Evolutionary conservation across 1,140 invertebrate genomes (phyloP).

Genomic region (Lasioglossum baleicum): DNA sequence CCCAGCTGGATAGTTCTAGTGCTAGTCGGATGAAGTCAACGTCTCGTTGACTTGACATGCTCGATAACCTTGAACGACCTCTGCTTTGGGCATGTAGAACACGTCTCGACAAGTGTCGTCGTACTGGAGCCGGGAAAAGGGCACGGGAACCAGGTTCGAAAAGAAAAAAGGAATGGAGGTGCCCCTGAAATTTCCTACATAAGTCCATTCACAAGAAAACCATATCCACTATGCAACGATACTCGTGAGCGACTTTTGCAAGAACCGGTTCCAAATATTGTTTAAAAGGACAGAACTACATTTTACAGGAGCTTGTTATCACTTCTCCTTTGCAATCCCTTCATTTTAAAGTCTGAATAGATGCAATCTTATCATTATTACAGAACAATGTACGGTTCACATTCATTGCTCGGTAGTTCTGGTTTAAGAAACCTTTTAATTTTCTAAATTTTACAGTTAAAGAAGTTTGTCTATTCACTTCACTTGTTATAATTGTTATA

Average conservation of each 20-base stretch:
- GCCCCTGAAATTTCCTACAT: conserved; percentile 28
- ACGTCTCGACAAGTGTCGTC: conserved; percentile 11
- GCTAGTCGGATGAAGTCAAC: background rate
- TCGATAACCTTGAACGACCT: conserved; percentile 12
- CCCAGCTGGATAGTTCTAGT: too few relatives aligned
- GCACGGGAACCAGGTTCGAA: background rate
- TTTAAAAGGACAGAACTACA: conserved; percentile 10
- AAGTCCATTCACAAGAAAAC: conserved; percentile 14
- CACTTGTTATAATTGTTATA: too few relatives aligned
- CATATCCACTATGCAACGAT: background rate
- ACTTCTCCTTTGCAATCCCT: background rate
- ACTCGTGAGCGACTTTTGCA: background rate
- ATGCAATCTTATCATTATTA: too few relatives aligned
- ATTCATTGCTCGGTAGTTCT: too few relatives aligned
- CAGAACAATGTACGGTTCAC: too few relatives aligned
- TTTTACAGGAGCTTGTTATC: background rate
- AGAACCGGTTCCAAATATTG: conserved; percentile 20
- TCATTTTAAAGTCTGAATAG: too few relatives aligned
- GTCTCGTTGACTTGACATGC: background rate
- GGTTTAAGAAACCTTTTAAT: too few relatives aligned
- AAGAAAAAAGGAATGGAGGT: background rate
- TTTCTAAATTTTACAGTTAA: too few relatives aligned
- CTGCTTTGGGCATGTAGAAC: conserved; percentile 9
- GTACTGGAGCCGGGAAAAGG: conserved; percentile 3
- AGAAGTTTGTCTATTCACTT: too few relatives aligned